Conservation (phyloP, 2,888 invertebrate species). For the Polymixis lichenea region DNA sequence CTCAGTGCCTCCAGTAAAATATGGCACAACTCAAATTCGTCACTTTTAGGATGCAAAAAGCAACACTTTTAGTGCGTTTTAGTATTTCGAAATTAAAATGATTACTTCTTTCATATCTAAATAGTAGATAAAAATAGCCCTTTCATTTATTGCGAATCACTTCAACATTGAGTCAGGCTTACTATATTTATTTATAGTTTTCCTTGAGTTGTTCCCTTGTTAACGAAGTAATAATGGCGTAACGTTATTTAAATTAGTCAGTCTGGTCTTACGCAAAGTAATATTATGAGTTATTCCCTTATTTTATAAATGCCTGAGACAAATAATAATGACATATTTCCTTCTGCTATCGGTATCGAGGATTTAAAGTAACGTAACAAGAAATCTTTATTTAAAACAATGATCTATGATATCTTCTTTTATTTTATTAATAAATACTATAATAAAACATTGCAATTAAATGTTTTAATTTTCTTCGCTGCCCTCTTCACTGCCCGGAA, state of each 20-base stretch:
- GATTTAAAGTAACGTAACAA: too few relatives aligned
- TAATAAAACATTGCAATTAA: too few relatives aligned
- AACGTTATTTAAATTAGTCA: neutral
- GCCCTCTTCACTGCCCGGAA: too few relatives aligned
- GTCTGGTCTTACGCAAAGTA: neutral
- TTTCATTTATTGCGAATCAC: neutral
- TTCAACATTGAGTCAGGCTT: neutral
- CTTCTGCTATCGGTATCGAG: neutral
- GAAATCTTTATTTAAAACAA: too few relatives aligned
- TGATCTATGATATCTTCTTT: too few relatives aligned
- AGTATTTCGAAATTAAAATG: neutral
- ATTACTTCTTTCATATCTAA: neutral
- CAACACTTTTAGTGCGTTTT: neutral
- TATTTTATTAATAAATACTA: too few relatives aligned
- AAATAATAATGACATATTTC: neutral
- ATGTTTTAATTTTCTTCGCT: too few relatives aligned
- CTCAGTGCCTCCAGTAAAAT: neutral
- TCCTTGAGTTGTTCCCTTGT: neutral
- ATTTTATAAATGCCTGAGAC: neutral
- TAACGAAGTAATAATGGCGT: conserved; percentile 2
- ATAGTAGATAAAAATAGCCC: neutral
- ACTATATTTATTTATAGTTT: neutral
- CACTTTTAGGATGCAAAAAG: neutral
- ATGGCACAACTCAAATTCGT: conserved; percentile 1
- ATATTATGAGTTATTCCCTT: conserved; percentile 1